These are phyloP conservation scores for Typhlomys cinereus DNA, from an alignment of 2,113 vertebrate genomes.

Conservation along the genomic window DNA sequence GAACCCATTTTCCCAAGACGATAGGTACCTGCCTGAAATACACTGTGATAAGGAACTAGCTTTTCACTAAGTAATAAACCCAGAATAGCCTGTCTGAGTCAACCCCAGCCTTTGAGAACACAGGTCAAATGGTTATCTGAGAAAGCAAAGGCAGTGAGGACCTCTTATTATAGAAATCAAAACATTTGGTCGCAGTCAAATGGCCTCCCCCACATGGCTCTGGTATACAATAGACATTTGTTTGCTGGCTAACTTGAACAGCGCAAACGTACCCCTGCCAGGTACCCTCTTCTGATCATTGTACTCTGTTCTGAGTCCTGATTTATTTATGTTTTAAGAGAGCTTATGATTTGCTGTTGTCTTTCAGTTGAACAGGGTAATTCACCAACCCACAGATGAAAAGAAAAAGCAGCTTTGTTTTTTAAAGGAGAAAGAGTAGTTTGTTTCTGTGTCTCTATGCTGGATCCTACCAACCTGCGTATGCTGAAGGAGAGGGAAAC, in stretches of 20 bases:
- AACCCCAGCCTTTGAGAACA: slow-evolving; percentile 48
- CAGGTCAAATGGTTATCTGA: slow-evolving; percentile 78
- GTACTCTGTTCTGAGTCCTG: slow-evolving; percentile 52
- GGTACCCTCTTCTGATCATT: slow-evolving; percentile 57
- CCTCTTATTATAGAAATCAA: slow-evolving; percentile 80
- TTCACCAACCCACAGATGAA: slow-evolving; percentile 51
- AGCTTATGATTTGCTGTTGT: slow-evolving; percentile 72
- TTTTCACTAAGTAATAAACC: slow-evolving; percentile 70
- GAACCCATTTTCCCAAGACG: slow-evolving; percentile 55
- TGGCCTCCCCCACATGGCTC: slow-evolving; percentile 61
- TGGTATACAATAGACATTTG: slow-evolving; percentile 81
- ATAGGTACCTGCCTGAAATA: not conserved
- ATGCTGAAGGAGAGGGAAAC: slow-evolving; percentile 72
- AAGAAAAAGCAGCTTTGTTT: slow-evolving; percentile 80
- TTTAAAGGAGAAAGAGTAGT: slow-evolving; percentile 73
- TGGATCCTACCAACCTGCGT: slow-evolving; percentile 67
- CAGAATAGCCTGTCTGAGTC: slow-evolving; percentile 37
- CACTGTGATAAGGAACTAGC: slow-evolving; percentile 63
- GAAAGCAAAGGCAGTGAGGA: slow-evolving; percentile 60
- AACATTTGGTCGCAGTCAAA: slow-evolving; percentile 82
- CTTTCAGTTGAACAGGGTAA: slow-evolving; percentile 68
- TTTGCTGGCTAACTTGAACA: slow-evolving; percentile 75
- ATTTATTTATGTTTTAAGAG: slow-evolving; percentile 66
- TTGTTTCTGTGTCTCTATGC: slow-evolving; percentile 52
- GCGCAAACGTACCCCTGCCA: slow-evolving; percentile 74